phyloP scores from a whole-genome alignment of 2,113 vertebrate species.

The Cololabis saira region DNA sequence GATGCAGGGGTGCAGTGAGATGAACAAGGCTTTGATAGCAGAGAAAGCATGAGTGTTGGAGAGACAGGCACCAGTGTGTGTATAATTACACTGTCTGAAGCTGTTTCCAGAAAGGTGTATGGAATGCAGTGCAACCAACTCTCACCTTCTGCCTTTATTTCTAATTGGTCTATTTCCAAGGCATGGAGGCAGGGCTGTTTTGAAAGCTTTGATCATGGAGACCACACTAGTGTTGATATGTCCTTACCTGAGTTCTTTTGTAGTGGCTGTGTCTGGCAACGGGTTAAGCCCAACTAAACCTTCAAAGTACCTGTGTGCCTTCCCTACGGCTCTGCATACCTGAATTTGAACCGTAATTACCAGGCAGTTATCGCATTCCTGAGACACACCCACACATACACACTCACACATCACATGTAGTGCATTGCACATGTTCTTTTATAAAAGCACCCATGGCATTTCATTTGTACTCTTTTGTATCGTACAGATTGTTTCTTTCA shows the following conservation, averaged over 20 bases:
- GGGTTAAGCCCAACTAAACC: conserved; percentile 63
- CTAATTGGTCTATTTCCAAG: conserved; percentile 75
- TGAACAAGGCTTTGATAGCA: conserved; percentile 60
- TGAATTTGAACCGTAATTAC: conserved; percentile 70
- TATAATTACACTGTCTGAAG: conserved; percentile 75
- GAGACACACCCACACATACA: conserved; percentile 53
- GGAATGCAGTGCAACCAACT: conserved; percentile 46
- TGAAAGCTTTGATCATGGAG: conserved; percentile 74
- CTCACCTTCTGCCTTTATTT: conserved; percentile 35
- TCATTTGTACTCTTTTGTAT: conserved; percentile 24
- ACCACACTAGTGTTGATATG: conserved; percentile 69
- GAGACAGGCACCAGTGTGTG: conserved; percentile 61
- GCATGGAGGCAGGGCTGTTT: conserved; percentile 64
- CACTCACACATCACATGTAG: conserved; percentile 1
- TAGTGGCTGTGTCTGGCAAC: conserved; percentile 63
- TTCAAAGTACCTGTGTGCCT: conserved; percentile 49
- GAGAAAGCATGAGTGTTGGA: conserved; percentile 53
- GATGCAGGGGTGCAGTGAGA: conserved; percentile 66
- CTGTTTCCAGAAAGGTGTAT: conserved; percentile 63
- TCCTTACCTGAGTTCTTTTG: conserved; percentile 72
- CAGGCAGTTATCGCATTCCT: conserved; percentile 69
- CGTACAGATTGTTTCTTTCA: conserved; percentile 42
- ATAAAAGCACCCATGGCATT: conserved; percentile 15
- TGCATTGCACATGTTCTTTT: conserved; percentile 10
- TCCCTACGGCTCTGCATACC: conserved; percentile 69